Evolutionary conservation across 2,797 vertebrate species (phyloP).

Genomic region (Eidolon dupreanum): DNA sequence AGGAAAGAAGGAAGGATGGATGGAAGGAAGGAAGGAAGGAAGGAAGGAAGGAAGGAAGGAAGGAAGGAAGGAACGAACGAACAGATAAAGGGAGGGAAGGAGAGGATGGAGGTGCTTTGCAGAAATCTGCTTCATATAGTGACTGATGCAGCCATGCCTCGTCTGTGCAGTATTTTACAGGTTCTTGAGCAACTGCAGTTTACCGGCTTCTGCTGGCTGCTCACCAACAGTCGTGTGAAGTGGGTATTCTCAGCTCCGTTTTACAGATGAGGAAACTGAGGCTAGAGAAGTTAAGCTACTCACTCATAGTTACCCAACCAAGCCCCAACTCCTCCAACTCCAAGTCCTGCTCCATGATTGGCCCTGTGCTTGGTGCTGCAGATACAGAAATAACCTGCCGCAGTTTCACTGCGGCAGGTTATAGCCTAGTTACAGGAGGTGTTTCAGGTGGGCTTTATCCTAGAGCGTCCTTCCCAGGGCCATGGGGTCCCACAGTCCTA

Average conservation of each 20-base stretch:
- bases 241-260: background rate
- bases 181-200: background rate
- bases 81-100: fast-evolving
- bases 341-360: background rate
- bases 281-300: background rate
- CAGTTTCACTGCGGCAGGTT: fast-evolving
- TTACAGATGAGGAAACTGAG: background rate
- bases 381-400: background rate
- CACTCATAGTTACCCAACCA: background rate
- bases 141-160: fast-evolving
- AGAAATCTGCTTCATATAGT: background rate
- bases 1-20: background rate
- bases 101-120: fast-evolving
- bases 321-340: background rate
- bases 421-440: background rate
- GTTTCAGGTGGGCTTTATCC: background rate
- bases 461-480: background rate
- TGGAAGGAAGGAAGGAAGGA: too few species aligned
- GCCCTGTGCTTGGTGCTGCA: background rate
- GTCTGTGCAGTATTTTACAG: fast-evolving
- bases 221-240: background rate
- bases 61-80: background rate
- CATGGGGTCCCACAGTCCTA: background rate
- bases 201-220: background rate
- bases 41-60: background rate